These are phyloP conservation scores for Nyctereutes procyonoides DNA, from an alignment of 2,113 vertebrate genomes.

Conservation along the genomic window DNA sequence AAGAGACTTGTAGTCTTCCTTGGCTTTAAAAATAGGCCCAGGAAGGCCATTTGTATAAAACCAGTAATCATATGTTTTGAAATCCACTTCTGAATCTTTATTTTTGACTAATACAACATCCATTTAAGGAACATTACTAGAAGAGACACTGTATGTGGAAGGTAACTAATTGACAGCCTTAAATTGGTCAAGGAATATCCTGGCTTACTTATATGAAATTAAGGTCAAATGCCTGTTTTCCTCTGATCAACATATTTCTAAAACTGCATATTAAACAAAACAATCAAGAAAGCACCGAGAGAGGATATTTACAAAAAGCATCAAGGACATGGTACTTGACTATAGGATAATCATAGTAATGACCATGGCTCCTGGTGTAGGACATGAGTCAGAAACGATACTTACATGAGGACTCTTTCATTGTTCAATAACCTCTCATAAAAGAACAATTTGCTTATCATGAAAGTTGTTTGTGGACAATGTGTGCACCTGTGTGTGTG, in stretches of 20 bases:
- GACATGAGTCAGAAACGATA: not conserved
- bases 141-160: not conserved
- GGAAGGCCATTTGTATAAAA: conserved; percentile 16
- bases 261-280: not conserved
- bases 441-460: not conserved
- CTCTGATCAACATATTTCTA: not conserved
- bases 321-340: not conserved
- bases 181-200: not conserved
- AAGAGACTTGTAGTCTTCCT: not conserved
- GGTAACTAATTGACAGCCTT: not conserved
- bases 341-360: not conserved
- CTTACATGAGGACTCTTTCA: not conserved
- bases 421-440: not conserved
- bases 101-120: conserved; percentile 40
- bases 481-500: no score
- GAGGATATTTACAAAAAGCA: not conserved
- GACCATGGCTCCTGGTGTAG: not conserved
- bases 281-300: not conserved
- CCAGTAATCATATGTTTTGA: conserved; percentile 6
- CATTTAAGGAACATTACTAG: not conserved
- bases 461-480: not conserved
- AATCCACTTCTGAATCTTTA: conserved; percentile 24
- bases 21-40: conserved; percentile 48
- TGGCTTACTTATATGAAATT: not conserved
- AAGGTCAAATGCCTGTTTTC: not conserved